Percentiles rank a stretch among this genome's conserved stretches.
phyloP scores from a whole-genome alignment of 2,113 vertebrate species.

The Lontra canadensis region DNA sequence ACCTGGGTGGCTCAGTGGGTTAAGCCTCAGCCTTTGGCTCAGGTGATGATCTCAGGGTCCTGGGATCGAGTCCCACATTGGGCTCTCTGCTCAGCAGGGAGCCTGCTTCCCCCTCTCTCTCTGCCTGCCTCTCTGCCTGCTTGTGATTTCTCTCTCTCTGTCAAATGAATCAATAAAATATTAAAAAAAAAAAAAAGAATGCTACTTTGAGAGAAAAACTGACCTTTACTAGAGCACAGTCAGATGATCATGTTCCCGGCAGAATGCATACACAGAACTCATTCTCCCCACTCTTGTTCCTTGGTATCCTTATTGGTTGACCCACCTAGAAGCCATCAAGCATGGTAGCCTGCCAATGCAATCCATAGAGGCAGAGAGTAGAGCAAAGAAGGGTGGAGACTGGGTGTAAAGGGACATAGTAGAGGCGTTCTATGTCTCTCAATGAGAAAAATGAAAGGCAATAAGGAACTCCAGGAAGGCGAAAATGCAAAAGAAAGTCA shows the following conservation, averaged over 20 bases:
- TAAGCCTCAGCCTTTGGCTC: too few species aligned
- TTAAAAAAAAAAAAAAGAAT: not conserved
- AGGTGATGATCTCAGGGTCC: too few species aligned
- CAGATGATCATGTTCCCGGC: not conserved
- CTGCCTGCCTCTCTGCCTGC: too few species aligned
- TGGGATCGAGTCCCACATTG: too few species aligned
- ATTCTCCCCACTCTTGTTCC: not conserved
- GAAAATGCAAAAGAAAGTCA: not conserved
- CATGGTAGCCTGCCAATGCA: not conserved
- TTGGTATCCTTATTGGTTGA: not conserved
- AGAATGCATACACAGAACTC: not conserved
- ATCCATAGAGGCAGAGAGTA: not conserved
- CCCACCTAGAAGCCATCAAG: not conserved
- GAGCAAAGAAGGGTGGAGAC: not conserved
- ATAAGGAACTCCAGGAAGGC: not conserved
- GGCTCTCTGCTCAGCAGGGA: too few species aligned
- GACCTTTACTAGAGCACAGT: not conserved
- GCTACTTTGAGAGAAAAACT: not conserved
- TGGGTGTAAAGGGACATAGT: not conserved
- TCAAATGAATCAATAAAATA: too few species aligned
- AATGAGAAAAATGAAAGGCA: constrained; percentile 17
- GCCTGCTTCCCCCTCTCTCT: too few species aligned
- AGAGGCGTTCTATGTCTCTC: not conserved
- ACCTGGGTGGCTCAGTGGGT: too few species aligned
- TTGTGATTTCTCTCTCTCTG: too few species aligned